Conservation (phyloP, 2,888 invertebrate genomes). For the Lampropteryx suffumata region DNA sequence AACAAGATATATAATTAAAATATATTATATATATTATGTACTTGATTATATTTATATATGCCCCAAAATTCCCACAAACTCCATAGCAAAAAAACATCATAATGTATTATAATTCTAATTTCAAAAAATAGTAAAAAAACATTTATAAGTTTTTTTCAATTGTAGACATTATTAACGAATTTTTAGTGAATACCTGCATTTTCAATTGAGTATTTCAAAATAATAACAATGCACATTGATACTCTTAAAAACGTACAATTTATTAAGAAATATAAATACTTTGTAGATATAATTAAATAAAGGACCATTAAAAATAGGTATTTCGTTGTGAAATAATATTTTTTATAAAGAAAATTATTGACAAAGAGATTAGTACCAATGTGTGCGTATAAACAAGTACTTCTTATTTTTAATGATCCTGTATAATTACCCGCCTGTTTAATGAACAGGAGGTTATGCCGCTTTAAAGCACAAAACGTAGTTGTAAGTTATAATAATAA, state of each 20-base stretch:
- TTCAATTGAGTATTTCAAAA: too few species aligned
- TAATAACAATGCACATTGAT: too few species aligned
- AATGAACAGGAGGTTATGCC: constrained; percentile 23
- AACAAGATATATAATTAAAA: too few species aligned
- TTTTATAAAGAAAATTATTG: not conserved
- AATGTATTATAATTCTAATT: too few species aligned
- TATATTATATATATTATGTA: too few species aligned
- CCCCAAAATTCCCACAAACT: too few species aligned
- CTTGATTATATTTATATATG: too few species aligned
- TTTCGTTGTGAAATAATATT: not conserved
- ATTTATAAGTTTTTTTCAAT: too few species aligned
- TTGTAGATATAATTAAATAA: constrained; percentile 11
- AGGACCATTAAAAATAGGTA: constrained; percentile 23
- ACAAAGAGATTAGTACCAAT: not conserved
- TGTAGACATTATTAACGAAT: too few species aligned
- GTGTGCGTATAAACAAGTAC: constrained; percentile 1
- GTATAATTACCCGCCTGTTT: constrained; percentile 11
- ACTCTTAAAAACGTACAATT: constrained; percentile 17
- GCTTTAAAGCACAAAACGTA: constrained; percentile 35
- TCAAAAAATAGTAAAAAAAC: too few species aligned
- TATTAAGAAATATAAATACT: constrained; percentile 6
- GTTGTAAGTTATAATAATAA: constrained; percentile 6
- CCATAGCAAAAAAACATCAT: too few species aligned
- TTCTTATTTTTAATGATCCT: constrained; percentile 22
- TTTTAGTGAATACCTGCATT: too few species aligned